Conservation (phyloP, 2,797 vertebrate species). For the Anguilla marmorata region DNA sequence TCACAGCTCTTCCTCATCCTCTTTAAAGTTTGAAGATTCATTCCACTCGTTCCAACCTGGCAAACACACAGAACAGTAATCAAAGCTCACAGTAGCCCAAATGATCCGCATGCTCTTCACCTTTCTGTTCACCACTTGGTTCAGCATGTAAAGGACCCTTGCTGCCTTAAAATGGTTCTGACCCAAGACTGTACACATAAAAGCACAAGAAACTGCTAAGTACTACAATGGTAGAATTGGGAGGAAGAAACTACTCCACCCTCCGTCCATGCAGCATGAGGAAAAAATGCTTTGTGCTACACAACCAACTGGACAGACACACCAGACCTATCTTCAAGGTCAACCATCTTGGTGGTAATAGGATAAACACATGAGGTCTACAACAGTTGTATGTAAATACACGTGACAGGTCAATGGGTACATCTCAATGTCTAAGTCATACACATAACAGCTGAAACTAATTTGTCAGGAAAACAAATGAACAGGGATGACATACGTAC, state of each 20-base stretch:
- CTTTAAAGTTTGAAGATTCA: constrained; percentile 54
- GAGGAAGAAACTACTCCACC: background rate
- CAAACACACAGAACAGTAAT: constrained; percentile 12
- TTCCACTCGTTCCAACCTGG: constrained; percentile 75
- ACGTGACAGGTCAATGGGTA: background rate
- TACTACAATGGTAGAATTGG: background rate
- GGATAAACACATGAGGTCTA: background rate
- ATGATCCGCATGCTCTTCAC: too few relatives aligned
- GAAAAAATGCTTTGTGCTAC: background rate
- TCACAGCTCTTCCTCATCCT: constrained; percentile 65
- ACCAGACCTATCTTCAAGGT: background rate
- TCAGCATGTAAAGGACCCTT: too few relatives aligned
- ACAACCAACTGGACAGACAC: background rate
- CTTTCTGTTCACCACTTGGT: too few relatives aligned
- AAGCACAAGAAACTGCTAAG: background rate
- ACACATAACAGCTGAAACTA: background rate
- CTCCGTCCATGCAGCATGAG: background rate
- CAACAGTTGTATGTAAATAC: background rate
- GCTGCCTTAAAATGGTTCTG: too few relatives aligned
- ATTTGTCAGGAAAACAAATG: background rate
- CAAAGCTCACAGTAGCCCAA: background rate
- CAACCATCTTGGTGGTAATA: background rate
- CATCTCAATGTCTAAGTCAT: background rate
- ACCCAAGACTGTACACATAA: too few relatives aligned
- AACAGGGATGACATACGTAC: constrained; percentile 45